These are phyloP conservation scores for Ispidina picta DNA, from an alignment of 2,797 vertebrate species.

Conservation along the genomic window DNA sequence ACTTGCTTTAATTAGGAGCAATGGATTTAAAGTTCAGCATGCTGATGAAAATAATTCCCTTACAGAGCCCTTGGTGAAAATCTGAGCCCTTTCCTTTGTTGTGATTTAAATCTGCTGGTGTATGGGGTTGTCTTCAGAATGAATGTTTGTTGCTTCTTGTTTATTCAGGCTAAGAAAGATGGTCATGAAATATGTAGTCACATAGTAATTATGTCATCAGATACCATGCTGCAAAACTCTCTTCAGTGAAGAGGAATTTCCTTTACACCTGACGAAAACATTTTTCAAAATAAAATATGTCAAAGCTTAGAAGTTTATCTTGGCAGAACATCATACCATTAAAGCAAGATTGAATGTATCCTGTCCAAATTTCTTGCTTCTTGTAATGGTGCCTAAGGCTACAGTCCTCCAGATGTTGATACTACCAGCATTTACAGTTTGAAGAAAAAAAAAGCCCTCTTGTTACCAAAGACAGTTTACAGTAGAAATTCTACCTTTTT, in stretches of 20 bases:
- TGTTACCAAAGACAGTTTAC: constrained; percentile 8
- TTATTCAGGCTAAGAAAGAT: constrained; percentile 63
- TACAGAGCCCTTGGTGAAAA: neutral
- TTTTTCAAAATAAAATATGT: constrained; percentile 78
- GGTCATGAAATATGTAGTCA: constrained; percentile 42
- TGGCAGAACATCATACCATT: constrained; percentile 76
- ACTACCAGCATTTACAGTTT: constrained; percentile 45
- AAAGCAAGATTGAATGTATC: constrained; percentile 81
- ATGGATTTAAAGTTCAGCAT: constrained; percentile 24
- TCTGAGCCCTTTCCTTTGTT: neutral
- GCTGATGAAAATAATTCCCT: constrained; percentile 7
- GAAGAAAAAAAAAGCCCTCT: neutral
- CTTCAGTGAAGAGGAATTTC: constrained; percentile 75
- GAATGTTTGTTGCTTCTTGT: constrained; percentile 45
- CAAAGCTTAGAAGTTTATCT: constrained; percentile 76
- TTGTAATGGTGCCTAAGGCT: constrained; percentile 75
- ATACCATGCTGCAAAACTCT: constrained; percentile 36
- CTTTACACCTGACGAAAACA: constrained; percentile 79
- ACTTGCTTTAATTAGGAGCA: constrained; percentile 39
- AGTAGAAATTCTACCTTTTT: neutral
- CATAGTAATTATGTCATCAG: constrained; percentile 62
- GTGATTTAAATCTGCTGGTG: neutral
- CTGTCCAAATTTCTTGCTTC: constrained; percentile 79
- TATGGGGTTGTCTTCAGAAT: neutral
- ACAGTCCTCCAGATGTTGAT: constrained; percentile 74